Percentiles rank a stretch among this genome's conserved stretches.
Evolutionary conservation across 2,797 vertebrate species (phyloP).

Genomic region (Falco biarmicus): DNA sequence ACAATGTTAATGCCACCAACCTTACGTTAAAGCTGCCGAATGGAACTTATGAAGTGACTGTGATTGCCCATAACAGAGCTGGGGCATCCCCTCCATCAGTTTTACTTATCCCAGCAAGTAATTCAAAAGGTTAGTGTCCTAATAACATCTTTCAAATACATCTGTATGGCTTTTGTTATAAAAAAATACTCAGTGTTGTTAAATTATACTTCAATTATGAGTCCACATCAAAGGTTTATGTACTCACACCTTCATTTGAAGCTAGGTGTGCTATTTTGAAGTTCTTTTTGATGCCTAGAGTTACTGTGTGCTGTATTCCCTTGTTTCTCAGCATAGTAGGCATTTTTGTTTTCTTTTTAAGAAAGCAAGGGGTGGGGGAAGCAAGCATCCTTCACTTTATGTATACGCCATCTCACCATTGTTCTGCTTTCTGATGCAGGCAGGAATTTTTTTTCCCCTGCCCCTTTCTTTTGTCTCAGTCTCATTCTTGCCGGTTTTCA

Average conservation of each 20-base stretch:
- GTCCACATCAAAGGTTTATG: background rate
- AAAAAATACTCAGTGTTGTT: background rate
- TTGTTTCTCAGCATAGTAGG: background rate
- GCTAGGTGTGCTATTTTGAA: background rate
- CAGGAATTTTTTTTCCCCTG: fast-evolving
- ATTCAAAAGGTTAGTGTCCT: constrained; percentile 71
- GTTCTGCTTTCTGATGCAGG: background rate
- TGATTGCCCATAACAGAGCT: constrained; percentile 81
- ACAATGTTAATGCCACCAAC: constrained; percentile 59
- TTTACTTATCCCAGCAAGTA: constrained; percentile 74
- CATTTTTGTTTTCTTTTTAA: background rate
- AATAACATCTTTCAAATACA: background rate
- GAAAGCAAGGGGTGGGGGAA: background rate
- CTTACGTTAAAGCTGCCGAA: constrained; percentile 55
- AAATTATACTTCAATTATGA: background rate
- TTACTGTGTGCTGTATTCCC: background rate
- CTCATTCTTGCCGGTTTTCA: background rate
- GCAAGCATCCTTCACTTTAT: background rate
- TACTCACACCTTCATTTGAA: background rate
- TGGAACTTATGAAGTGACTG: constrained; percentile 54
- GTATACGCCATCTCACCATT: background rate
- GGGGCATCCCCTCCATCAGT: constrained; percentile 79
- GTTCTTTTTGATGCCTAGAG: background rate
- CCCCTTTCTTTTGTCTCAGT: background rate
- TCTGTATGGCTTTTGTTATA: background rate